Percentiles rank a stretch among this genome's conserved stretches.
These are phyloP conservation scores for Allobates femoralis DNA, from an alignment of 2,797 vertebrate genomes.

Conservation along the genomic window DNA sequence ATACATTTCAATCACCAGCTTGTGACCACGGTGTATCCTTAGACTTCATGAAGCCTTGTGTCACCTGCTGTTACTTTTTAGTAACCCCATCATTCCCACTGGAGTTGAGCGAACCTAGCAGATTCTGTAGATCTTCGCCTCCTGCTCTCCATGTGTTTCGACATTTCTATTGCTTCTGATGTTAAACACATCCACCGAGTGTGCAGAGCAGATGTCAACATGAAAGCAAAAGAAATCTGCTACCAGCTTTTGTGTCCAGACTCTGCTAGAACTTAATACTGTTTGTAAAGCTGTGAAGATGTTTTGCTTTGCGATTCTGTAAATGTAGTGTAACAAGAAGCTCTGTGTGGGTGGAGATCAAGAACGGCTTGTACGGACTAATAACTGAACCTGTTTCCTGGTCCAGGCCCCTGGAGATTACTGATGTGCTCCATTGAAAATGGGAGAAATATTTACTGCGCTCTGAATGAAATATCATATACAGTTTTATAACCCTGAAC, in stretches of 20 bases:
- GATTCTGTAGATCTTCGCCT: constrained; percentile 64
- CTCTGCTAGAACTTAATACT: constrained; percentile 73
- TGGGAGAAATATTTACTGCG: constrained; percentile 16
- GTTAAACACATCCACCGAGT: constrained; percentile 78
- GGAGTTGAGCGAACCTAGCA: constrained; percentile 69
- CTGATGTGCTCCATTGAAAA: constrained; percentile 16
- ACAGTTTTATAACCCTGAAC: background rate
- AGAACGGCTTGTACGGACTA: constrained; percentile 8
- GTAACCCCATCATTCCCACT: constrained; percentile 81
- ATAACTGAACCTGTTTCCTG: constrained; percentile 34
- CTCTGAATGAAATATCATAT: background rate
- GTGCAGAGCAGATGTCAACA: constrained; percentile 79
- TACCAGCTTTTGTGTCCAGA: constrained; percentile 75
- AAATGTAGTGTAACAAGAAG: constrained; percentile 50
- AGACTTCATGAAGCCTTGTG: constrained; percentile 39
- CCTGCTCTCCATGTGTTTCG: constrained; percentile 71
- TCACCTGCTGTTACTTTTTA: constrained; percentile 87
- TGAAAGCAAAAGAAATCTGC: constrained; percentile 75
- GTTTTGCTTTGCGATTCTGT: constrained; percentile 53
- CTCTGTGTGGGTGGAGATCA: constrained; percentile 40
- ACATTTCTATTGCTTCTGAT: constrained; percentile 75
- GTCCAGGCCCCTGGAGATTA: constrained; percentile 12
- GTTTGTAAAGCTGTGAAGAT: constrained; percentile 55
- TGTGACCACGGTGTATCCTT: background rate
- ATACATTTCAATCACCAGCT: constrained; percentile 11